Evolutionary conservation across 2,888 invertebrate species (phyloP), one percentile per base, ranked within the genome.

Genomic region (Trichopria drosophilae): DNA sequence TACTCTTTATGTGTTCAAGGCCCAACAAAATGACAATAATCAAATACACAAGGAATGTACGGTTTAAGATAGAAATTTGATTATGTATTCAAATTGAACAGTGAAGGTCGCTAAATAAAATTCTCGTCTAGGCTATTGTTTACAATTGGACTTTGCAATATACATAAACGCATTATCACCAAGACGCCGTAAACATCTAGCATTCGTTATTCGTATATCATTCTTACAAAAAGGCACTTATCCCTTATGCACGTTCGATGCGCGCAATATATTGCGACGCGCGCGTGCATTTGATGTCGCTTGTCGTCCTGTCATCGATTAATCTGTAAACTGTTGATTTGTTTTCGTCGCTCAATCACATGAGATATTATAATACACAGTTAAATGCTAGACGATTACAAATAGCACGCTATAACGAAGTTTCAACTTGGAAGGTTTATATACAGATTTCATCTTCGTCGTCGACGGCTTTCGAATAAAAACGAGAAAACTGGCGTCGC

Each of bases 361-460:
- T 64, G 60, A 61, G 58, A 55, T 64, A 57, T 63, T 55, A 53
- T 56, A 60, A 51, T 58, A 54, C 57, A 58, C 58, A 60, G 57
- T 58, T 55, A 53, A 58, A 60, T 59, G 59, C 57, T 62, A 61
- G 58, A 61, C 44, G 56, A 61, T 59, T 62, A 60, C 52, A 62
- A 62, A 61, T 61, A 54, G 56, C 55, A 57, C 52, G 53, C 56
- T 60, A 58, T 59, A 58, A 57, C 58, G 60, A 62, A 59, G 56
- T 60, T 59, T 59, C 59, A 62, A 60, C 61, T 57, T 61, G 57
- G 61, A 61, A 62, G 61, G 58, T 55, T 59, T 62, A 61, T 61
- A 56, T 62, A 61, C 60, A 62, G 54, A 60, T n/a, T n/a, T n/a
- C n/a, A n/a, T n/a, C n/a, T n/a, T n/a, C n/a, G n/a, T n/a, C n/a